Evolutionary conservation across 53 echinoderm and acorn worm species (phyloP).

Genomic region (Echinometra lucunter): DNA sequence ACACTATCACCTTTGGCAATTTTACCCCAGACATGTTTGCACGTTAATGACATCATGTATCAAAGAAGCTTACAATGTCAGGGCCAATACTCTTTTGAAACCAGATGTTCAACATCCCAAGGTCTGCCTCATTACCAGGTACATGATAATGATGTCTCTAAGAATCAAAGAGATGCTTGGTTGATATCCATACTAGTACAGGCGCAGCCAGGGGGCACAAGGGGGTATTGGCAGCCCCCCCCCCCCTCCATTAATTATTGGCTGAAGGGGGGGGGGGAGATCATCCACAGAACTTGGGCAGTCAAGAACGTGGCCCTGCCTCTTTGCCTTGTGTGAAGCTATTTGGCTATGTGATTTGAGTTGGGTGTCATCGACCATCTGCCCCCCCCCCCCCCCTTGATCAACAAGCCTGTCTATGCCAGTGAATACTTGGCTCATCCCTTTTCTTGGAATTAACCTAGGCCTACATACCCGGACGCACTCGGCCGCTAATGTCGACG

Average conservation of each 20-base stretch:
- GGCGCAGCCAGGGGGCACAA: too few species aligned
- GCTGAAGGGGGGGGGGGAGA: too few species aligned
- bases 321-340: too few species aligned
- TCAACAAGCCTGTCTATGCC: too few species aligned
- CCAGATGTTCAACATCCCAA: neutral
- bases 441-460: constrained; percentile 20
- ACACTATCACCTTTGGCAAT: neutral
- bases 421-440: neutral
- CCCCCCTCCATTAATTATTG: too few species aligned
- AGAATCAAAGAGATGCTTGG: constrained; percentile 10
- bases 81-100: neutral
- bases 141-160: neutral
- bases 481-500: neutral
- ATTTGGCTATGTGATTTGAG: too few species aligned
- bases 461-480: neutral
- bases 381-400: too few species aligned
- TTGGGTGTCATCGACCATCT: too few species aligned
- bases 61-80: neutral
- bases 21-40: constrained; percentile 35
- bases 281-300: too few species aligned
- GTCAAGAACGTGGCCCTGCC: too few species aligned
- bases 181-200: constrained; percentile 37
- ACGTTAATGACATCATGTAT: neutral
- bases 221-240: too few species aligned
- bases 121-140: neutral